Percentiles rank a stretch among this genome's conserved stretches.
phyloP scores from a whole-genome alignment of 2,888 invertebrate genomes.

The Hyposoter didymator region DNA sequence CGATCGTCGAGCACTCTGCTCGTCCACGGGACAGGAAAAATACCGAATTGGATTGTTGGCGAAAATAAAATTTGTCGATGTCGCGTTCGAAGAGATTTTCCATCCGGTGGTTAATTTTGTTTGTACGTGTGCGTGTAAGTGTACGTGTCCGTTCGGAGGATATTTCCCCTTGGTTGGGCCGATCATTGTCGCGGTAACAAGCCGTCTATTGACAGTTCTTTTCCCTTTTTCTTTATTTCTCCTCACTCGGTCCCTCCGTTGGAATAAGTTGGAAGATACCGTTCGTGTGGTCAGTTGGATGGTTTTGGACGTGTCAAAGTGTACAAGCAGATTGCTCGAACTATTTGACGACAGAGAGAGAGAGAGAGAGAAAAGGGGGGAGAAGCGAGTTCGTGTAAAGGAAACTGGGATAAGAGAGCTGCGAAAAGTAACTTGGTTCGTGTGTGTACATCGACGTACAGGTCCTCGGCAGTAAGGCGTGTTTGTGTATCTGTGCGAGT shows the following conservation, averaged over 20 bases:
- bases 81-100: constrained; percentile 56
- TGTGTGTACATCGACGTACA: neutral
- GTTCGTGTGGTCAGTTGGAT: constrained; percentile 30
- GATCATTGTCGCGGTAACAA: constrained; percentile 83
- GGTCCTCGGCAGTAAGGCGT: neutral
- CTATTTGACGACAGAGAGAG: neutral
- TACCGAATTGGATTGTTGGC: constrained; percentile 59
- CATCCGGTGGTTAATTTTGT: constrained; percentile 31
- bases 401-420: constrained; percentile 37
- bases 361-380: constrained; percentile 23
- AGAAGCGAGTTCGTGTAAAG: constrained; percentile 41
- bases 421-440: neutral
- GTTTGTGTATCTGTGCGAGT: constrained; percentile 15
- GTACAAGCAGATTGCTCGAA: constrained; percentile 66
- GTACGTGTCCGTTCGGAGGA: constrained; percentile 67
- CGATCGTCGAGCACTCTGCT: neutral
- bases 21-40: constrained; percentile 9
- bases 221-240: constrained; percentile 64
- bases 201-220: constrained; percentile 82
- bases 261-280: neutral
- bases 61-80: constrained; percentile 65
- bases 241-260: constrained; percentile 19
- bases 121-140: neutral
- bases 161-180: constrained; percentile 82
- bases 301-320: constrained; percentile 68